Percentiles rank a stretch among this genome's conserved stretches.
Evolutionary conservation across 2,888 invertebrate species (phyloP).

Genomic region (Tribolium freemani): DNA sequence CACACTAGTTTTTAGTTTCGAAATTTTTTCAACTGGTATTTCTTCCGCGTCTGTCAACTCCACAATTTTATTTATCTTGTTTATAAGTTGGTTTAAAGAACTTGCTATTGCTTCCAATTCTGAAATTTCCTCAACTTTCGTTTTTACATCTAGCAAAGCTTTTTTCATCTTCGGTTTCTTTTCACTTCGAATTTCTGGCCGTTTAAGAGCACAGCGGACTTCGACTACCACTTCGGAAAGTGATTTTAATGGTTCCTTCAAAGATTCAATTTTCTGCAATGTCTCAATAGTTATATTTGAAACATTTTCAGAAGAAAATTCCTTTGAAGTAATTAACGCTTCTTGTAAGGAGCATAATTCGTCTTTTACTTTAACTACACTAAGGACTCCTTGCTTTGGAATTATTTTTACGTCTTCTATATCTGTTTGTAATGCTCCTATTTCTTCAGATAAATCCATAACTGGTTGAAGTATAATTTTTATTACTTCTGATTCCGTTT

Average conservation of each 20-base stretch:
- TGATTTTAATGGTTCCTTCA: conserved; percentile 48
- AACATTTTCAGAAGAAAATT: conserved; percentile 23
- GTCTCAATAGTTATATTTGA: not conserved
- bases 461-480: conserved; percentile 24
- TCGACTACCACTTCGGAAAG: conserved; percentile 47
- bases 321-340: conserved; percentile 1
- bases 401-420: conserved; percentile 14
- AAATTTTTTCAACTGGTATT: not conserved
- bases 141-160: conserved; percentile 41
- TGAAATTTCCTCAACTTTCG: conserved; percentile 37
- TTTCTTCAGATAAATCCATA: conserved; percentile 15
- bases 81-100: conserved; percentile 40
- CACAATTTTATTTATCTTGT: conserved; percentile 33
- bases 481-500: conserved; percentile 13
- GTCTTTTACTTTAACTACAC: conserved; percentile 46
- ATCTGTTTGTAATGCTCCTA: conserved; percentile 14
- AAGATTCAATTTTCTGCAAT: conserved; percentile 31
- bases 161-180: conserved; percentile 45
- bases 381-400: conserved; percentile 47
- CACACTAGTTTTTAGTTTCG: conserved; percentile 5
- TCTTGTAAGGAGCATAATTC: conserved; percentile 9
- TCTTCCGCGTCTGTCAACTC: conserved; percentile 8
- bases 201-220: conserved; percentile 41
- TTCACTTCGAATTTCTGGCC: conserved; percentile 41
- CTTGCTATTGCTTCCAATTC: conserved; percentile 26